Evolutionary conservation across 2,888 invertebrate species (phyloP), one percentile per base, ranked within the genome.

Genomic region (Hydriomena furcata): DNA sequence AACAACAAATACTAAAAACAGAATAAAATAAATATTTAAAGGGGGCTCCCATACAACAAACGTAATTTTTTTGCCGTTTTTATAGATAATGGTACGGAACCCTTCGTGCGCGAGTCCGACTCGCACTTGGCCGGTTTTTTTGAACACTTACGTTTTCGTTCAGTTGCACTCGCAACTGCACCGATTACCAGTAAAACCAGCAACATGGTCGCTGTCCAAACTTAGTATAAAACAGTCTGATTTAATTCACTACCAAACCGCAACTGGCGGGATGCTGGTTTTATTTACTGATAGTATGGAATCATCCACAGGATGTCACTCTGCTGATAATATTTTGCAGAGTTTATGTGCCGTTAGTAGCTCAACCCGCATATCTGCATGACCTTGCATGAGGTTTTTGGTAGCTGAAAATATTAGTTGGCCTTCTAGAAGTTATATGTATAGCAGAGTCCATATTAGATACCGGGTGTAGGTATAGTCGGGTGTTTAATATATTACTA

Each of bases 261-360:
- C 38, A 6, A 52, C 54, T 55, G 54, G 42, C 55, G 65, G 78
- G 76, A 76, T 63, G 68, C 61, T 52, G 38, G 27, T 20, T 60
- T 60, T 60, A 62, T 49, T 40, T 40, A 48, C 47, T 50, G 48
- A 44, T 52, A 54, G 52, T 61, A 43, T 43, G 28, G 30, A 60
- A 68, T 79, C 76, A 82, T 82, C 81, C 81, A 61, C 80, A 82
- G 84, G 84, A 84, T 70, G 79, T 66, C 58, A 56, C 52, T 44
- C 42, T 41, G 27, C 61, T 68, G 82, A 82, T 83, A 82, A 57
- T 52, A 48, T 37, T 40, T 35, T 52, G 54, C 53, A 55, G n/a
- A n/a, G 53, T 55, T 47, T 48, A 60, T 46, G 28, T 30, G 24
- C 13, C 1, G 41, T 17, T 20, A 13, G 42, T 37, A 36, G 47